phyloP scores from a whole-genome alignment of 1,140 invertebrate genomes.

The Cyphomyrmex costatus region DNA sequence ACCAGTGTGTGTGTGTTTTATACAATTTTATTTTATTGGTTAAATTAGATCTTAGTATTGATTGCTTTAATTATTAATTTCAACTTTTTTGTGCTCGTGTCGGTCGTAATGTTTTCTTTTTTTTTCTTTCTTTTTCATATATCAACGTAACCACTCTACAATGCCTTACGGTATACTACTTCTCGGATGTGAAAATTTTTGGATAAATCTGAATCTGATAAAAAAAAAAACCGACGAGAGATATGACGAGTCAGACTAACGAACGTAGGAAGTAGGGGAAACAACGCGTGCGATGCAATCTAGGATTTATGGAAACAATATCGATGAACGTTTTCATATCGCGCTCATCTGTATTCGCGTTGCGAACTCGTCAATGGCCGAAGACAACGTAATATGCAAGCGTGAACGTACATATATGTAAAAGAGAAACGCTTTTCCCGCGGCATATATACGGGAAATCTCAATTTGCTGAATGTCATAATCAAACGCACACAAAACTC shows the following conservation, averaged over 20 bases:
- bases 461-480: slow-evolving; percentile 13
- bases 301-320: slow-evolving; percentile 34
- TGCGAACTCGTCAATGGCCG: not conserved
- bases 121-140: not conserved
- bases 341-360: slow-evolving; percentile 4
- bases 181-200: slow-evolving; percentile 4
- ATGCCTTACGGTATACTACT: not conserved
- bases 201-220: not conserved
- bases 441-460: not conserved
- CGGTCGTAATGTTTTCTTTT: too few species aligned
- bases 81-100: too few species aligned
- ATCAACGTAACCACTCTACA: too few species aligned
- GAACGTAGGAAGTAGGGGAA: not conserved
- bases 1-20: too few species aligned
- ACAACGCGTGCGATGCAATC: not conserved
- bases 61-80: too few species aligned
- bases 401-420: not conserved
- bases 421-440: not conserved
- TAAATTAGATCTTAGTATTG: too few species aligned
- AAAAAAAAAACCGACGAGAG: not conserved
- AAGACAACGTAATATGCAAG: slow-evolving; percentile 23
- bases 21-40: too few species aligned
- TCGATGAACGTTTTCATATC: slow-evolving; percentile 37
- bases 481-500: slow-evolving; percentile 7
- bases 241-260: not conserved